Base-by-base conservation (phyloP, 2,797 vertebrate species). In the Smutsia gigantea region DNA sequence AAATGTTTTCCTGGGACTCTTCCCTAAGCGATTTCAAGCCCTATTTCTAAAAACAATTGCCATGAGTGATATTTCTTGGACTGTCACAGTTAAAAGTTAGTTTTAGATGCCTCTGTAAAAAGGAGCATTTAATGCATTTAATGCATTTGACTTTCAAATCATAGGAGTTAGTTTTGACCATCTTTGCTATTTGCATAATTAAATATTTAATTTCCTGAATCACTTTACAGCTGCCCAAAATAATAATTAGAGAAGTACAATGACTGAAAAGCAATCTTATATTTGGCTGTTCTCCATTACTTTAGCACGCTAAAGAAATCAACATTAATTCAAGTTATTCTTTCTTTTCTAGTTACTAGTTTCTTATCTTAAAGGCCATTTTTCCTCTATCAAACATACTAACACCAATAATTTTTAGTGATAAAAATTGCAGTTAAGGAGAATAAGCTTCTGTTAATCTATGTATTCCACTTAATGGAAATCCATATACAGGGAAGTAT, bases 131-230 rank as follows among this genome's bases (percentile, higher is more conserved):
- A n/a, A n/a, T n/a, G 92, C 21, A 87, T 82, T 88, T 49, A 78
- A 72, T 63, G n/a, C 11, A 51, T 82, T 66, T 78, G 63, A 82
- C 68, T 92, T 97, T 29, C 88, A 96, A 94, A 94, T 17, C 5
- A 9, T 64, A 49, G 59, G 37, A 79, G 34, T 81, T 37, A 18
- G 21, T 83, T 94, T 72, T 86, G 85, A 71, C 5, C 19, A 71
- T 79, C 42, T 89, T 91, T 66, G 7, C 21, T 61, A 11, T 68
- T 59, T 78, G 49, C 17, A 68, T 92, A 87, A 59, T 90, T 92
- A 90, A 90, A 34, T 77, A 61, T 42, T 89, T 68, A 88, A 88
- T 94, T 94, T 89, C 64, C 8, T 68, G 59, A 84, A 93, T 94
- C 21, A 94, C 4, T 88, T 92, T 49, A 85, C 34, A 74, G 66